These are phyloP conservation scores for Byasa hedistus DNA, from an alignment of 2,888 invertebrate genomes.

Conservation along the genomic window DNA sequence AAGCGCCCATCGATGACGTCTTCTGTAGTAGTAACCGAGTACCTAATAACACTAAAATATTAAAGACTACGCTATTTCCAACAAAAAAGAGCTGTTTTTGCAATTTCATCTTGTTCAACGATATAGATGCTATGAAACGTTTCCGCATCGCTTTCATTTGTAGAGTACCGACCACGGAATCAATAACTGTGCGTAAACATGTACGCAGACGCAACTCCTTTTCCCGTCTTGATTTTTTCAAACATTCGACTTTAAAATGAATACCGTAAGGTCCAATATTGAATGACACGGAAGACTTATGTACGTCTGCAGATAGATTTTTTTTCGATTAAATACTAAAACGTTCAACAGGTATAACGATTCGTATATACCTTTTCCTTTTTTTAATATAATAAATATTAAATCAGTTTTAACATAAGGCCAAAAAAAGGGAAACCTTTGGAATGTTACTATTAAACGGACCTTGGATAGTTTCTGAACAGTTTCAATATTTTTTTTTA, in stretches of 20 bases:
- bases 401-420: too few species aligned
- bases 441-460: too few species aligned
- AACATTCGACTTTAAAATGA: not conserved
- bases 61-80: not conserved
- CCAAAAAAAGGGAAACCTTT: too few species aligned
- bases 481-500: too few species aligned
- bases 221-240: not conserved
- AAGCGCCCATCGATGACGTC: too few species aligned
- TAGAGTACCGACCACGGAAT: not conserved
- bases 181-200: not conserved
- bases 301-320: not conserved
- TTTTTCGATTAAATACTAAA: not conserved
- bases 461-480: too few species aligned
- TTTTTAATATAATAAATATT: too few species aligned
- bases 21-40: too few species aligned
- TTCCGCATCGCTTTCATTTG: not conserved
- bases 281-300: not conserved
- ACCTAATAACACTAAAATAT: too few species aligned
- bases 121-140: not conserved
- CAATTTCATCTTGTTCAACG: not conserved
- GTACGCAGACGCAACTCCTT: slow-evolving; percentile 4
- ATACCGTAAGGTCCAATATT: not conserved
- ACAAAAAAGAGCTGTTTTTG: not conserved
- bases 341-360: not conserved
- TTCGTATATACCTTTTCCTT: too few species aligned